Base-by-base conservation (phyloP, 2,113 vertebrate genomes). In the Petromus typicus region DNA sequence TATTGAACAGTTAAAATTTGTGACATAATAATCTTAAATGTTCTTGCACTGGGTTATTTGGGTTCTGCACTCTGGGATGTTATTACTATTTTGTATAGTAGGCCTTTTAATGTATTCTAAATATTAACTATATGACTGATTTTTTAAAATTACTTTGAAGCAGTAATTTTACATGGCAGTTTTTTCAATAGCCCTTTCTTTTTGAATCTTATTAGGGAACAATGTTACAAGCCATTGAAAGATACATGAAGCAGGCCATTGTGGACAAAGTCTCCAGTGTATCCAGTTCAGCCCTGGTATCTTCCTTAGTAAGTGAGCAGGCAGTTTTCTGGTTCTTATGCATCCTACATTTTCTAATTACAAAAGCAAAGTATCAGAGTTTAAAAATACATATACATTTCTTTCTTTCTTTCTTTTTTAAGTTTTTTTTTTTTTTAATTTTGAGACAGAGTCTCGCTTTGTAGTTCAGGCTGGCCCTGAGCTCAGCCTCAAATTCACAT, bases 181-280 rank as follows among this genome's bases (percentile, higher is more conserved):
- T 92, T 51, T 57, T 86, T 94, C 63, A 96, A 81, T 34, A 43
- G 2, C 40, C 45, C 84, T 96, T 96, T 94, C 61, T 94, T 93
- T 94, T 22, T 93, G 12, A 56, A 83, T 69, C 7, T 89, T 93
- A 32, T n/a, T 86, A 99, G 99, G 99, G 99, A n/a, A 99, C 99
- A 0, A 99, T 99, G 99, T 97, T 99, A 69, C 99, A 99, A 87
- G 99, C 99, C 87, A 99, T 99, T 43, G 99, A 99, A 98, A 97
- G 99, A 12, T 99, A 99, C 98, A 99, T 99, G 99, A 99, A 99
- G 78, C 99, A 99, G 96, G 99, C 99, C 93, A 99, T 99, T 48
- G 99, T 99, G 97, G 99, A 99, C 97, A 99, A 99, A 90, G 99
- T 99, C 69, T 98, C 99, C 96, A 99, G 99, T 6, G 99, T 99